These are phyloP conservation scores for Odobenus rosmarus DNA, from an alignment of 2,113 vertebrate genomes.

Conservation along the genomic window DNA sequence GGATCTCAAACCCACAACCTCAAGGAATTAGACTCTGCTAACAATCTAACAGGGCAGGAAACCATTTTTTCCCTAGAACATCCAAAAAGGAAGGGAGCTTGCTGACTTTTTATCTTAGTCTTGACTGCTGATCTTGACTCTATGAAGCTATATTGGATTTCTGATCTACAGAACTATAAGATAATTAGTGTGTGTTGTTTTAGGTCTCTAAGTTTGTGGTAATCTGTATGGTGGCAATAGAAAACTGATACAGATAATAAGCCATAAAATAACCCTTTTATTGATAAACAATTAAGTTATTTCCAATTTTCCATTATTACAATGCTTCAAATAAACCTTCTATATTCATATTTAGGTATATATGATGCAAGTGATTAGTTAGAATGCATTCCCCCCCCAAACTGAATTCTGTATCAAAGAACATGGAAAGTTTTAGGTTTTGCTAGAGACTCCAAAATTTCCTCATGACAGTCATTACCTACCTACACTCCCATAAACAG, in stretches of 20 bases:
- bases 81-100: neutral
- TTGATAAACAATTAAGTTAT: neutral
- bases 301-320: neutral
- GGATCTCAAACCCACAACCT: neutral
- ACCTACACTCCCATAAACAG: neutral
- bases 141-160: neutral
- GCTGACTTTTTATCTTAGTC: neutral
- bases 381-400: neutral
- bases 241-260: conserved; percentile 5
- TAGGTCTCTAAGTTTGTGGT: neutral
- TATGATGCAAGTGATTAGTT: neutral
- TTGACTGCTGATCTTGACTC: neutral
- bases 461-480: neutral
- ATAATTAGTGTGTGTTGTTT: neutral
- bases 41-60: neutral
- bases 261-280: neutral
- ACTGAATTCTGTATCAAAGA: neutral
- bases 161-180: neutral
- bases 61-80: neutral
- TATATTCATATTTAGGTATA: neutral
- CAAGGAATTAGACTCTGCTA: neutral
- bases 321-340: neutral
- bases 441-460: neutral
- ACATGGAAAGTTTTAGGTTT: neutral
- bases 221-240: neutral